Evolutionary conservation across 2,113 vertebrate genomes (phyloP), one percentile per base, ranked within the genome.

Genomic region (Colistium nudipinnis): DNA sequence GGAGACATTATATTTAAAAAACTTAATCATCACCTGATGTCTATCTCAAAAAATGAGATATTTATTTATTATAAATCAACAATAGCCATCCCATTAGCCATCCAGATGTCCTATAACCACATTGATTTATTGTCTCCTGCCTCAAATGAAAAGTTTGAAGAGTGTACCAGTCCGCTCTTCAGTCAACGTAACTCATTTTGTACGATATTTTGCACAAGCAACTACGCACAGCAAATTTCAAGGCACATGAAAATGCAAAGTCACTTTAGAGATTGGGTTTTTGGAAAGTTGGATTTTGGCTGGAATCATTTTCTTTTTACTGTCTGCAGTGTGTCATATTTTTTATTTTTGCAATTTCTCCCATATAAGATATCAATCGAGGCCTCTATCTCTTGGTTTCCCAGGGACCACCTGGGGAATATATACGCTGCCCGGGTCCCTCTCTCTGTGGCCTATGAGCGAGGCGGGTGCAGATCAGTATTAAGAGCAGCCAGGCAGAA

Each of bases 401-500:
- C 81, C 63, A 68, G 59, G 53, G 55, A 61, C 72, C 62, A 78
- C 49, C 70, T 60, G 71, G 81, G 80, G 82, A 90, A 83, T 69
- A n/a, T n/a, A n/a, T n/a, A 78, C 62, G 78, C 44, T 74, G 64
- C 62, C 47, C 68, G 63, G 71, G 63, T 71, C 72, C 68, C 43
- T 65, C 31, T 65, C 31, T 17, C 62, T 73, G 70, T 67, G 65
- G 65, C 39, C 66, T 35, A 47, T 13, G 55, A 78, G 77, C 54
- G 62, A 36, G 77, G 70, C 65, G 75, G 56, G 74, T 67, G 59
- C 44, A 72, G 76, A 85, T 85, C 81, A 85, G 87, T 89, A 84
- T 79, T 76, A 82, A 84, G 57, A 60, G 83, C 92, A 90, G 78
- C 78, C 89, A 89, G 74, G 87, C 88, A 84, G 87, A 91, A 92